Base-by-base conservation (phyloP, 2,797 vertebrate species). In the Phyllotis vaccarum region DNA sequence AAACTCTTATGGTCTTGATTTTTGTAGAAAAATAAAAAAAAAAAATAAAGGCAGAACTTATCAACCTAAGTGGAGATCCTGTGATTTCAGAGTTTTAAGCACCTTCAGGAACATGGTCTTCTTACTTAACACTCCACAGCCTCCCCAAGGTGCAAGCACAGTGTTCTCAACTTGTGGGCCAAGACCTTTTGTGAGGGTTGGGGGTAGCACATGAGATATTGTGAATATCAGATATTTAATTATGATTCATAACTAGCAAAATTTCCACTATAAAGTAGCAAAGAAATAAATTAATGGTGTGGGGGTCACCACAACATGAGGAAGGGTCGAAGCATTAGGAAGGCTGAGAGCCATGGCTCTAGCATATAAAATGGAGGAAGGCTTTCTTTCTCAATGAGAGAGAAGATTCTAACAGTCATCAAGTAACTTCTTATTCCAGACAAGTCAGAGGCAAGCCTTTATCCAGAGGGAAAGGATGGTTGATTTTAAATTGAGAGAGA, bases 401-500 rank as follows among this genome's bases (percentile, higher is more conserved):
- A 91, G 74, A 92, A 27, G n/a, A 56, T 85, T 89, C 72, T 90
- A 89, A 81, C 40, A 82, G 66, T n/a, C 46, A 34, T 78, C 81
- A 19, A 43, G 12, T 21, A 87, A n/a, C 64, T 90, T 88, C 79
- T 70, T 6, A 66, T 92, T 94, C 81, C 80, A 91, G 93, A 83
- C n/a, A 83, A 75, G 68, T 70, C 27, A 87, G 86, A 81, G 29
- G 62, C 46, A 89, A 94, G 91, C 19, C 64, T 93, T 95, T 81
- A 68, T 58, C 58, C 70, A 43, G 60, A 79, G 37, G 70, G 54
- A 72, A 93, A 91, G 87, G 43, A 80, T 81, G 78, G 91, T 43
- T 94, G 86, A 82, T 87, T 92, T 46, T 81, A 91, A 95, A 95
- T 79, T 91, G 85, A 60, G 24, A 93, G 68, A 81, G 93, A 90